Conservation (phyloP, 2,797 vertebrate genomes). For the Muscicapa comitata region DNA sequence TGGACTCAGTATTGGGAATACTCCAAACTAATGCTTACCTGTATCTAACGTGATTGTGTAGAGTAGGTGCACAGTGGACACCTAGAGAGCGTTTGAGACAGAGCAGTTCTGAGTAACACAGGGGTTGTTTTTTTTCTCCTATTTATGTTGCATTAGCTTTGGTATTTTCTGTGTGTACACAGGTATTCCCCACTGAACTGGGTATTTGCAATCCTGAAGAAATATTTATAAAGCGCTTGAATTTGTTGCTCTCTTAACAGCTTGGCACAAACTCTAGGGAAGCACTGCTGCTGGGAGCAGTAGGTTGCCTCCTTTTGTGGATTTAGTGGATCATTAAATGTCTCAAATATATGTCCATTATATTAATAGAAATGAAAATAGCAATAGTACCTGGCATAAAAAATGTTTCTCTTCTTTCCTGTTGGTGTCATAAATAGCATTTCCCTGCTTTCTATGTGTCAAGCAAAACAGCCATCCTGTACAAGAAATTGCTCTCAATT, state of each 20-base stretch:
- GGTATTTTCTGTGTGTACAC: background rate
- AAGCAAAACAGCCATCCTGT: background rate
- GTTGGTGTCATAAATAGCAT: background rate
- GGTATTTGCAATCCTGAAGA: background rate
- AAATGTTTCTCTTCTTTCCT: background rate
- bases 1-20: background rate
- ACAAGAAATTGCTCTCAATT: background rate
- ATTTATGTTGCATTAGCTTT: background rate
- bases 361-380: background rate
- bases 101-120: background rate
- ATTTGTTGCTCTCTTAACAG: background rate
- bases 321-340: background rate
- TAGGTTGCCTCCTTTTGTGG: background rate
- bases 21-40: background rate
- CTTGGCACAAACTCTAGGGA: background rate
- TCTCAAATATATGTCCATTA: background rate
- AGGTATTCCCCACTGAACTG: conserved; percentile 3
- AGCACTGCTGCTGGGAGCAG: background rate
- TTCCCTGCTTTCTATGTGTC: background rate
- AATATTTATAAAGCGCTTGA: conserved; percentile 7
- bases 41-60: background rate
- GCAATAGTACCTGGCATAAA: background rate
- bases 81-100: background rate
- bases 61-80: no score
- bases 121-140: background rate